Evolutionary conservation across 2,113 vertebrate species (phyloP), one percentile per base, ranked within the genome.

Genomic region (Falcunculus frontatus): DNA sequence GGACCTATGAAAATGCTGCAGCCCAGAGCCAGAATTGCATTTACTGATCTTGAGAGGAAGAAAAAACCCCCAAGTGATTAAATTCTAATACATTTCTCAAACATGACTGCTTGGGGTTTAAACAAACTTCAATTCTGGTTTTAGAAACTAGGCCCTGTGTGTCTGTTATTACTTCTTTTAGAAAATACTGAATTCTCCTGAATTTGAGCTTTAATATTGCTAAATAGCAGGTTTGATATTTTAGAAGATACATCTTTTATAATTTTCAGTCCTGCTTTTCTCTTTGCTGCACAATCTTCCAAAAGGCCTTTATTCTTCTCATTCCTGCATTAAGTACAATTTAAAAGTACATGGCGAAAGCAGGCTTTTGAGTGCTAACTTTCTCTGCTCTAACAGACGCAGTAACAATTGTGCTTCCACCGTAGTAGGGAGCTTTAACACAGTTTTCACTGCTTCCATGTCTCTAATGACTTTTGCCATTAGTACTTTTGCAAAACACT

Each of bases 131-230:
- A 82, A 4, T 89, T 83, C 65, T 93, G 86, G 46, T 55, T 85
- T 73, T 75, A 89, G 47, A 80, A 91, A 60, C 46, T 32, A 56
- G 55, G 26, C 37, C 30, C 42, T 82, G 55, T 91, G 82, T 32
- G 6, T 93, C 90, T 72, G 4, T 65, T 95, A 82, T 47, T 92
- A 72, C 67, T 83, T 84, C 37, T 67, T 89, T 76, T 77, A 87
- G 75, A 41, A 92, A 94, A 83, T 69, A 57, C 37, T 87, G 87
- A 87, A 62, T 92, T 95, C 91, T 96, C 95, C 87, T 98, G 85
- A 89, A 92, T 97, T 90, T 97, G 97, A 98, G 98, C 98, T 98
- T 98, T 97, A 97, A 98, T 98, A 97, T 97, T 97, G 97, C 97
- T 97, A 93, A 97, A 64, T 96, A 98, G 98, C 98, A 98, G 98